Evolutionary conservation across 1,140 invertebrate genomes (phyloP).

Genomic region (Caenorhabditis tropicalis): DNA sequence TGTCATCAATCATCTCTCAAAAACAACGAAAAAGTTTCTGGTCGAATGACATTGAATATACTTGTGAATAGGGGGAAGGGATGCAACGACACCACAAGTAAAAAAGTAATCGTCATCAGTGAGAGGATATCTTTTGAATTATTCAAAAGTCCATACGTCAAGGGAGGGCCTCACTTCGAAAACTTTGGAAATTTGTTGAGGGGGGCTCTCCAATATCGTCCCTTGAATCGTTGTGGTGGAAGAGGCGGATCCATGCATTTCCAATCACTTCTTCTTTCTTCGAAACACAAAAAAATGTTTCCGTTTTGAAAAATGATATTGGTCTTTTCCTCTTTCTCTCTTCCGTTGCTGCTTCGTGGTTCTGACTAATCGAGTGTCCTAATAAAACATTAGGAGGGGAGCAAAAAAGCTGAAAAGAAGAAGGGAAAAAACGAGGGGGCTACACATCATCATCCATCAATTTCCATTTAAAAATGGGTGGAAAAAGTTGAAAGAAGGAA

Average conservation of each 20-base stretch:
- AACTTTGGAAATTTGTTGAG: not conserved
- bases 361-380: conserved; percentile 14
- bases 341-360: not conserved
- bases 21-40: not conserved
- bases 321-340: not conserved
- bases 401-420: not conserved
- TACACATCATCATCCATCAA: conserved; percentile 19
- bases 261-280: conserved; percentile 4
- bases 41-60: not conserved
- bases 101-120: conserved; percentile 25
- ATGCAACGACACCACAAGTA: not conserved
- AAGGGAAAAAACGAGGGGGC: not conserved
- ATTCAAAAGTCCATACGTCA: too few species aligned
- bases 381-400: not conserved
- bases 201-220: not conserved
- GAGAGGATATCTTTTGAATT: conserved; percentile 1
- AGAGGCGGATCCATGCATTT: not conserved
- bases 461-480: not conserved
- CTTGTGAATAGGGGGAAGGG: not conserved
- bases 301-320: conserved; percentile 19
- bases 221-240: not conserved
- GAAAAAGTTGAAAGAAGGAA: not conserved
- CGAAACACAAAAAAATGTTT: not conserved
- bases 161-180: too few species aligned
- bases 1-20: not conserved